Evolutionary conservation across 53 echinoderm and acorn worm genomes (phyloP).

Genomic region (Arbacia lixula): DNA sequence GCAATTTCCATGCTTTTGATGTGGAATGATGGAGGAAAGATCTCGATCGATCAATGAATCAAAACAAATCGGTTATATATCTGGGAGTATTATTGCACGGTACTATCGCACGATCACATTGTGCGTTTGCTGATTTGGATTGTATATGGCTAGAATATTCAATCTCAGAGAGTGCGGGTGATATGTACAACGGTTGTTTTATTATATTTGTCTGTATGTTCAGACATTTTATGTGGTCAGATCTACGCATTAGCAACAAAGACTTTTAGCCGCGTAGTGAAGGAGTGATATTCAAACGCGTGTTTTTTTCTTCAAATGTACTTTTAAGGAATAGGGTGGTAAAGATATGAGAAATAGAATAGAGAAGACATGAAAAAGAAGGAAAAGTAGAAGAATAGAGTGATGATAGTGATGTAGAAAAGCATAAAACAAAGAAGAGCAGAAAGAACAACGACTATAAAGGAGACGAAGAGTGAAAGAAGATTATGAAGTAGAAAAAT

Average conservation of each 20-base stretch:
- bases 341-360: not conserved
- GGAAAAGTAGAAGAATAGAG: not conserved
- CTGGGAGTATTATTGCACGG: not conserved
- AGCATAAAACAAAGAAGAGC: too few relatives aligned
- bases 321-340: too few relatives aligned
- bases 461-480: not conserved
- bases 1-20: slow-evolving; percentile 2
- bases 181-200: too few relatives aligned
- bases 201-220: too few relatives aligned
- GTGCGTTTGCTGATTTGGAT: not conserved
- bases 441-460: not conserved
- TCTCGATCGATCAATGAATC: slow-evolving; percentile 32
- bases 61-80: not conserved
- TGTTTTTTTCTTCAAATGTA: too few relatives aligned
- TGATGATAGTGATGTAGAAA: not conserved
- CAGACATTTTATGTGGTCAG: too few relatives aligned
- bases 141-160: not conserved
- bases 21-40: slow-evolving; percentile 9
- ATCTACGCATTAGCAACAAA: too few relatives aligned
- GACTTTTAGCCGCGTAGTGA: too few relatives aligned
- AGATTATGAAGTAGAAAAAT: not conserved
- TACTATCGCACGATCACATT: not conserved
- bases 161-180: not conserved
- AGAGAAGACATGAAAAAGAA: not conserved
- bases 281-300: too few relatives aligned